phyloP scores from a whole-genome alignment of 2,113 vertebrate species.

The pig (Sus scrofa) region DNA sequence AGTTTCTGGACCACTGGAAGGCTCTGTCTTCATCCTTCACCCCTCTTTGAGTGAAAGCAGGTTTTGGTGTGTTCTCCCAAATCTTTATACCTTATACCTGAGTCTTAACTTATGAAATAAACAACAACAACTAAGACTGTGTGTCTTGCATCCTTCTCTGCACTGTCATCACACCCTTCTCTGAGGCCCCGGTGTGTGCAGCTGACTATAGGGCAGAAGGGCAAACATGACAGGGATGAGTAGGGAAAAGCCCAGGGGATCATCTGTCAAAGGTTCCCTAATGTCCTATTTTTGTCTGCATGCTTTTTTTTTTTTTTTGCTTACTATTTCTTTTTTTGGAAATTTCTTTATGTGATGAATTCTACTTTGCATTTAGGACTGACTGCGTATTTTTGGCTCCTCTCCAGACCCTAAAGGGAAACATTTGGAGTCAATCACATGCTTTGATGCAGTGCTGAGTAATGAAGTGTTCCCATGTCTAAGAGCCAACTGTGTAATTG shows the following conservation, averaged over 20 bases:
- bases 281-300: rapidly evolving
- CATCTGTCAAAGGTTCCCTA: rapidly evolving
- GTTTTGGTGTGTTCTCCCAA: background rate
- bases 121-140: background rate
- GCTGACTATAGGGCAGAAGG: rapidly evolving
- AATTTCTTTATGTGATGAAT: background rate
- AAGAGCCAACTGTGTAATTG: background rate
- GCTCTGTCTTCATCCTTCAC: background rate
- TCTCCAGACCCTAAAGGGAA: background rate
- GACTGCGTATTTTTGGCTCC: background rate
- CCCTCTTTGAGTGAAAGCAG: background rate
- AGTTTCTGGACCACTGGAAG: background rate
- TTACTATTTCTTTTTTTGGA: background rate
- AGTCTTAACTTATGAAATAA: background rate
- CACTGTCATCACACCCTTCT: too few relatives aligned
- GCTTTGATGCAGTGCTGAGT: background rate
- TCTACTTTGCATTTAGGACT: background rate
- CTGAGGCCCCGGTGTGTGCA: rapidly evolving
- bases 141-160: background rate
- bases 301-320: background rate
- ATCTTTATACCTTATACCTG: too few relatives aligned
- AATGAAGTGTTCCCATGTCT: background rate
- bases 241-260: rapidly evolving
- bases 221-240: rapidly evolving
- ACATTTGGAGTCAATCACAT: background rate